These are phyloP conservation scores for Leptoclinus maculatus DNA, from an alignment of 2,797 vertebrate species.

Conservation along the genomic window DNA sequence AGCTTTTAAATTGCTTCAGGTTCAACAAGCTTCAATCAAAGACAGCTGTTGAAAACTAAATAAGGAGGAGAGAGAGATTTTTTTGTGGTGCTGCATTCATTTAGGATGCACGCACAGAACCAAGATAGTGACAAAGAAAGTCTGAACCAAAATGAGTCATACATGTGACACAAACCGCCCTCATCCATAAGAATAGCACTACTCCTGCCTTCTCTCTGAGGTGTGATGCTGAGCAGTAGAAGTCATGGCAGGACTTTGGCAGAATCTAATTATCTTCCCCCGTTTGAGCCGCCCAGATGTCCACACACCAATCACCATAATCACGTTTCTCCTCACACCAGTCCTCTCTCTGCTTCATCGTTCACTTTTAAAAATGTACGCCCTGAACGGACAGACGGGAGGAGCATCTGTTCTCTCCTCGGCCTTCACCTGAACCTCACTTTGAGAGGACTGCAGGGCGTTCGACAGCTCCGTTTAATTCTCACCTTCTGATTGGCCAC, in stretches of 20 bases:
- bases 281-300: conserved; percentile 32
- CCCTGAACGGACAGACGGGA: conserved; percentile 5
- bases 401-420: not conserved
- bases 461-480: conserved; percentile 47
- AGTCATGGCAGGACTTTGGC: conserved; percentile 25
- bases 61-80: not conserved
- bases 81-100: not conserved
- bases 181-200: conserved; percentile 11
- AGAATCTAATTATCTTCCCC: conserved; percentile 48
- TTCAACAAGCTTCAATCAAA: conserved; percentile 1
- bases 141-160: conserved; percentile 41
- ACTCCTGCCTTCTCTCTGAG: conserved; percentile 1
- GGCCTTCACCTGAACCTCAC: conserved; percentile 52
- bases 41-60: not conserved
- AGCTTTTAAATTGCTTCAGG: conserved; percentile 5
- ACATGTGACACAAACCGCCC: conserved; percentile 14
- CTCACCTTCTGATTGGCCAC: conserved; percentile 41
- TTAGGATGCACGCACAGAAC: conserved; percentile 2
- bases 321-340: conserved; percentile 30
- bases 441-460: conserved; percentile 21
- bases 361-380: not conserved
- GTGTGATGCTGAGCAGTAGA: conserved; percentile 31
- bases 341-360: not conserved
- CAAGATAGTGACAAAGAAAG: conserved; percentile 11
- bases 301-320: conserved; percentile 28